These are phyloP conservation scores for Berghia stephanieae DNA, from an alignment of 1,140 invertebrate species.

Conservation along the genomic window DNA sequence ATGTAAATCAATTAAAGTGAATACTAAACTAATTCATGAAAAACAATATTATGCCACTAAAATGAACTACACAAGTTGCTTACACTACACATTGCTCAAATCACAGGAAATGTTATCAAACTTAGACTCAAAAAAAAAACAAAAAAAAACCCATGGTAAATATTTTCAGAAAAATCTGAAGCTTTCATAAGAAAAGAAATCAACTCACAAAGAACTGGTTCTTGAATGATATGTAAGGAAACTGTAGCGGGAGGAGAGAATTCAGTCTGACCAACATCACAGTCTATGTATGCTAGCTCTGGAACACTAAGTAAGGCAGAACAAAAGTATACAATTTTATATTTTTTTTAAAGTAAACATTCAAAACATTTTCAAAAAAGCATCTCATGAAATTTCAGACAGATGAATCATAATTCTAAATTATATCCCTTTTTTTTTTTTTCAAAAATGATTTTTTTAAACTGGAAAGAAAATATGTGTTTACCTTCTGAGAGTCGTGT, in stretches of 20 bases:
- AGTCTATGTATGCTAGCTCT: conserved; percentile 76
- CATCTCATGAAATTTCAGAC: neutral
- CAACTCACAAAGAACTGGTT: conserved; percentile 71
- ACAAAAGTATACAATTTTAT: neutral
- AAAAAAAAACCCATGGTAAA: neutral
- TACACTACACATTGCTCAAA: no score
- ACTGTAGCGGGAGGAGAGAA: conserved; percentile 79
- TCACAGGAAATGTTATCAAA: neutral
- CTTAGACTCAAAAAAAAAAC: neutral
- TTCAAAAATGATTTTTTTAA: neutral
- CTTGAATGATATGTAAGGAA: conserved; percentile 73
- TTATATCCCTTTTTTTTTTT: neutral
- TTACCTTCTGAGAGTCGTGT: conserved; percentile 69
- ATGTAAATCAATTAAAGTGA: neutral
- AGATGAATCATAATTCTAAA: neutral
- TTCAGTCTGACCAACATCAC: conserved; percentile 85
- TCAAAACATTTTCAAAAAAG: neutral
- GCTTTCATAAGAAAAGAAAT: neutral
- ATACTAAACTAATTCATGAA: neutral
- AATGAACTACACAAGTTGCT: neutral
- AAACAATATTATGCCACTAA: neutral
- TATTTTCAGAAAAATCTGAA: neutral
- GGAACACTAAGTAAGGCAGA: conserved; percentile 45
- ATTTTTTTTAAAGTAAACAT: conserved; percentile 2
- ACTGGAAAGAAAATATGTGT: neutral